These are phyloP conservation scores for Nycticryphes semicollaris DNA, from an alignment of 2,113 vertebrate species.

Conservation along the genomic window DNA sequence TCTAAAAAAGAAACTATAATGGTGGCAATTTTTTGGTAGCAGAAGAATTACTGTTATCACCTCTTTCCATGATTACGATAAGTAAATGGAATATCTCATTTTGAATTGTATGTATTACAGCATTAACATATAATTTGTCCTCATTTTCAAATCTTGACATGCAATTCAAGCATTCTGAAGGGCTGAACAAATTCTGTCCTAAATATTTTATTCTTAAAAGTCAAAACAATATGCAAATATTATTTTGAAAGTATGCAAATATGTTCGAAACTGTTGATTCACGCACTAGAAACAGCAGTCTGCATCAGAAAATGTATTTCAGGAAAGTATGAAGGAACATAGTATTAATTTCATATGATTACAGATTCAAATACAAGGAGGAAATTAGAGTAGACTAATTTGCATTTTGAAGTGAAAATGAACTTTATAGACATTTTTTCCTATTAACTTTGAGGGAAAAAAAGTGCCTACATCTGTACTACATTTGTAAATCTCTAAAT, in stretches of 20 bases:
- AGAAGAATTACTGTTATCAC: background rate
- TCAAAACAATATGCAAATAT: slow-evolving; percentile 11
- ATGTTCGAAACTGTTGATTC: slow-evolving; percentile 36
- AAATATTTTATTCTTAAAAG: slow-evolving; percentile 31
- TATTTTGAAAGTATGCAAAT: background rate
- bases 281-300: slow-evolving; percentile 33
- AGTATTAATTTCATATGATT: slow-evolving; percentile 58
- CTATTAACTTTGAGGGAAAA: slow-evolving; percentile 52
- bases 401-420: slow-evolving; percentile 69
- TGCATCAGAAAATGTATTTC: slow-evolving; percentile 33
- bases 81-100: background rate
- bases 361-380: slow-evolving; percentile 40
- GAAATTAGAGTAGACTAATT: slow-evolving; percentile 45
- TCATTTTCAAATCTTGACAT: slow-evolving; percentile 26
- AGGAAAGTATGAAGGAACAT: slow-evolving; percentile 28
- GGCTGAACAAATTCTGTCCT: background rate
- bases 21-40: background rate
- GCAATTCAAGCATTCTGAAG: background rate
- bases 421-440: slow-evolving; percentile 52
- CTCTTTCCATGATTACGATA: background rate
- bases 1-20: background rate
- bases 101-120: background rate
- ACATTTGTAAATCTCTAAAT: slow-evolving; percentile 58
- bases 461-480: slow-evolving; percentile 20
- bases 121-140: background rate